Evolutionary conservation across 2,113 vertebrate species (phyloP).

Genomic region (Amblyopsis rosae): DNA sequence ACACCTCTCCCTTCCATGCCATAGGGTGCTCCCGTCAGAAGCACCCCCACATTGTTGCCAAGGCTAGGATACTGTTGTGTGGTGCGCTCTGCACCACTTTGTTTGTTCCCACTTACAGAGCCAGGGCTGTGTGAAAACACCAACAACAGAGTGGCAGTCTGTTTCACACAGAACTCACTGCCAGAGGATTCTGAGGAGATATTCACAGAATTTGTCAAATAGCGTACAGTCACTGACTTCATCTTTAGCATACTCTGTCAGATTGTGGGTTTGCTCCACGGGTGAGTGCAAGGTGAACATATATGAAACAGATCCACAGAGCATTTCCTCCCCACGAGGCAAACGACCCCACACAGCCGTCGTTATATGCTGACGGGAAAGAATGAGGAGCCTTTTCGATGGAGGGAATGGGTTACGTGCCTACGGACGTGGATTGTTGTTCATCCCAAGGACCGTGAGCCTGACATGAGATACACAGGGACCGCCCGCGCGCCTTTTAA

Average conservation of each 20-base stretch:
- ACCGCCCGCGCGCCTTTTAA: not conserved
- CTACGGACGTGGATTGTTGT: no score
- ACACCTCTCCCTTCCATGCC: no score
- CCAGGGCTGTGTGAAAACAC: no score
- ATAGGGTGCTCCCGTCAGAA: no score
- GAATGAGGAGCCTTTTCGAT: constrained; percentile 34
- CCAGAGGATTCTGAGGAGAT: no score
- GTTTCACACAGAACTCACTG: no score
- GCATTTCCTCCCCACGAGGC: constrained; percentile 13
- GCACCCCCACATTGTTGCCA: no score
- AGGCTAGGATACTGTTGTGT: no score
- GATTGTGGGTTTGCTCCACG: constrained; percentile 13
- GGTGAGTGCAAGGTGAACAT: constrained; percentile 19
- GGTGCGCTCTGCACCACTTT: no score
- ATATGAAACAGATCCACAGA: constrained; percentile 18
- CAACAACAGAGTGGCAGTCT: no score
- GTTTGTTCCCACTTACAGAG: no score
- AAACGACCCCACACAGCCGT: constrained; percentile 1
- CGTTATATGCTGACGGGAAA: constrained; percentile 37
- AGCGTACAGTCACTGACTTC: not conserved
- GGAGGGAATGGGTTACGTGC: not conserved
- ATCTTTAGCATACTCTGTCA: not conserved
- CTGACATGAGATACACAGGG: constrained; percentile 37
- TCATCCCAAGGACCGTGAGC: constrained; percentile 19
- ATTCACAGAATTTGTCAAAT: no score